phyloP scores from a whole-genome alignment of 2,113 vertebrate species.

The Bubo blakistoni region DNA sequence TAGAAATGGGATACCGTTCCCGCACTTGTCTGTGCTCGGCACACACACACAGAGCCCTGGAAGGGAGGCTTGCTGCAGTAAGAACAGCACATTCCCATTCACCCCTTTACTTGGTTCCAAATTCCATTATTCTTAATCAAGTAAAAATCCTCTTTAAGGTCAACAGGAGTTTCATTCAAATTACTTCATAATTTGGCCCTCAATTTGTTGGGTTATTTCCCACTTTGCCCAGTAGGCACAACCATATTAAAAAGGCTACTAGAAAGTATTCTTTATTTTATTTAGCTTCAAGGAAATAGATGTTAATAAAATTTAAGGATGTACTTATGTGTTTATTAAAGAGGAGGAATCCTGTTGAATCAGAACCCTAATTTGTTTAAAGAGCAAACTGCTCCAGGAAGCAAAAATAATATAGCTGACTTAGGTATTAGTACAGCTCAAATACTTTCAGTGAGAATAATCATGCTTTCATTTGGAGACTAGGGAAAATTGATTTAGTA shows the following conservation, averaged over 20 bases:
- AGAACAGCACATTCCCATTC: neutral
- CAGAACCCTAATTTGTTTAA: neutral
- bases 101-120: neutral
- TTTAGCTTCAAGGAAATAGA: constrained; percentile 42
- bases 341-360: constrained; percentile 16
- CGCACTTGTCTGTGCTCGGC: neutral
- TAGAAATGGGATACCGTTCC: neutral
- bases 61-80: neutral
- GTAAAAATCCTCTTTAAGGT: constrained; percentile 19
- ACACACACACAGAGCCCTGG: neutral
- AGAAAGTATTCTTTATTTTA: constrained; percentile 29
- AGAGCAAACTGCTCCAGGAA: constrained; percentile 20
- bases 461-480: neutral
- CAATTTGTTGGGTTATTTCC: neutral
- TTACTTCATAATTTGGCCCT: constrained; percentile 44
- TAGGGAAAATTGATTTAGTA: neutral
- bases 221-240: constrained; percentile 31
- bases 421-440: neutral
- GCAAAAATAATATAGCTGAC: neutral
- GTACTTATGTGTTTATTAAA: constrained; percentile 20
- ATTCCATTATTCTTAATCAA: constrained; percentile 23
- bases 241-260: constrained; percentile 17
- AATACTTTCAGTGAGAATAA: constrained; percentile 34
- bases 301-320: constrained; percentile 41
- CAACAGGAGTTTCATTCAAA: constrained; percentile 33